Base-by-base conservation (phyloP, 2,888 invertebrate species). In the Drosophila leonis region DNA sequence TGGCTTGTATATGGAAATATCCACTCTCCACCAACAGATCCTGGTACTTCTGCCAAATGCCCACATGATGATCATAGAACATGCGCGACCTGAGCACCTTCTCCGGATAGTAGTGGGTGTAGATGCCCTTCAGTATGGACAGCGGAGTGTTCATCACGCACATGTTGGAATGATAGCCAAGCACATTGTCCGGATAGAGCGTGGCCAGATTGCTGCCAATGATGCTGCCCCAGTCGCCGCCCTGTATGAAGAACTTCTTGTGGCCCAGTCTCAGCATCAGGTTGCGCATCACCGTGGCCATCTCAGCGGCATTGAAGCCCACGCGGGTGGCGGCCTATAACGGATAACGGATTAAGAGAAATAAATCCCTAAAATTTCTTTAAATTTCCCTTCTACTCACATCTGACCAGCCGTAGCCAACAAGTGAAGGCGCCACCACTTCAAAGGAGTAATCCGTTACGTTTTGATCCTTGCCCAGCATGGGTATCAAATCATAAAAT, bases 211-310 rank as follows among this genome's bases (percentile, higher is more conserved):
- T 86, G 0, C 94, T 91, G 0, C 94, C 95, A 49, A 97, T 95
- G 0, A 94, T 59, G 0, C 95, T 93, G 0, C 98, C 98, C 97
- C 97, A 97, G 90, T 98, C 98, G 0, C 97, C 97, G 0, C 96
- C 97, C 89, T 97, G 96, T 0, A 95, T 90, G 80, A 95, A 95
- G 90, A 94, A 97, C 80, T 94, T 93, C 7, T 94, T 87, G 87
- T 94, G 94, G 0, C 95, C 95, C 7, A 97, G 90, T 55, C 95
- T 93, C 48, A 94, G 85, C 96, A 97, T 96, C 8, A 97, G 93
- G 88, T 95, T 95, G 27, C 94, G 94, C 82, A 96, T 93, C 2
- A 95, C 91, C 0, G 94, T 93, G 0, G 94, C 94, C 76, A 95
- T 94, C 86, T 95, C 93, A 0, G 94, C 91, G 0, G 94, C 87